A percentile compares a stretch with the other conserved stretches of the same genome.
Evolutionary conservation across 2,797 vertebrate species (phyloP).

Genomic region (Leptatherina wallacei): DNA sequence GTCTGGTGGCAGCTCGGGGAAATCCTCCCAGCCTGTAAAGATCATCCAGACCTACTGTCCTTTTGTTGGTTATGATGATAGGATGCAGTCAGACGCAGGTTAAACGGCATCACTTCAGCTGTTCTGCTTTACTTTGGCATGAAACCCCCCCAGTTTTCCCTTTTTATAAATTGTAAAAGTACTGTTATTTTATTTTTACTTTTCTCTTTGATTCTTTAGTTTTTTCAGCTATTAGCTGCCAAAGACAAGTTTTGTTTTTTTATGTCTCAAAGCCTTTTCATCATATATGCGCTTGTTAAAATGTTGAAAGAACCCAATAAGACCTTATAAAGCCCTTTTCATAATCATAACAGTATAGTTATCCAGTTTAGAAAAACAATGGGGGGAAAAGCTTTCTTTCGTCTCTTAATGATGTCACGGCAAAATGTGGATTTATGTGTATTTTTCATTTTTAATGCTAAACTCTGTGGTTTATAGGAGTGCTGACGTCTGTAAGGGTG

Average conservation of each 20-base stretch:
- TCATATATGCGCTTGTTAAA: too few species aligned
- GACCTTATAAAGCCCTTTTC: too few species aligned
- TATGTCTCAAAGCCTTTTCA: too few species aligned
- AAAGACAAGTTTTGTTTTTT: not conserved
- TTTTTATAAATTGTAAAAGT: not conserved
- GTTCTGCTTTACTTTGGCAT: not conserved
- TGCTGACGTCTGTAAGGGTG: not conserved
- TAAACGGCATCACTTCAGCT: not conserved
- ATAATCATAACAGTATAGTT: too few species aligned
- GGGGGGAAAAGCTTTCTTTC: too few species aligned
- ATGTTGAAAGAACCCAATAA: too few species aligned
- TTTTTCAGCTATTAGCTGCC: not conserved
- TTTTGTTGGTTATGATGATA: slow-evolving; percentile 35
- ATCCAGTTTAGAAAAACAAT: too few species aligned
- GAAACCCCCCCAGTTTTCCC: not conserved
- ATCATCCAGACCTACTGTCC: slow-evolving; percentile 27
- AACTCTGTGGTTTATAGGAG: not conserved
- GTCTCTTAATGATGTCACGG: too few species aligned
- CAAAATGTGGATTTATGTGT: not conserved
- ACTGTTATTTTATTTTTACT: not conserved
- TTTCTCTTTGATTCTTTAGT: not conserved
- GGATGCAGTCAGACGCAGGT: slow-evolving; percentile 13
- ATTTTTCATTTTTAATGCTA: not conserved
- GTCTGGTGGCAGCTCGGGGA: slow-evolving; percentile 1
- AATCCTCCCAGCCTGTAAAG: slow-evolving; percentile 25